phyloP scores from a whole-genome alignment of 2,113 vertebrate genomes.

The Trinectes maculatus region DNA sequence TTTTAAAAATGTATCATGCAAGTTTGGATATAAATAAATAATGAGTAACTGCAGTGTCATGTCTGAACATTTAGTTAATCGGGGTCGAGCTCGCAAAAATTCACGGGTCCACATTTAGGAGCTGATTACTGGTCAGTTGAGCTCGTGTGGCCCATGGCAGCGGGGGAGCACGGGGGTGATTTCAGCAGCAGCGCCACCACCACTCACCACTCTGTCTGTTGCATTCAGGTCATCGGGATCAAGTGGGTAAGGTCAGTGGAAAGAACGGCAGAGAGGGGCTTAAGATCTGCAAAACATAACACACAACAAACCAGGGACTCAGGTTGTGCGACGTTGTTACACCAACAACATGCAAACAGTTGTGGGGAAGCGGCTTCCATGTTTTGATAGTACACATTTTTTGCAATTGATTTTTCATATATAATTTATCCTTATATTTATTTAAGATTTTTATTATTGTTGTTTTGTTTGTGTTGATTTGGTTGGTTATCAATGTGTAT shows the following conservation, averaged over 20 bases:
- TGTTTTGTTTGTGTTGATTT: too few relatives aligned
- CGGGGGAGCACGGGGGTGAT: background rate
- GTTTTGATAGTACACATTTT: too few relatives aligned
- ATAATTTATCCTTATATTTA: too few relatives aligned
- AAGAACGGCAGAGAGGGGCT: conserved; percentile 53
- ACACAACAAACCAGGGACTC: conserved; percentile 32
- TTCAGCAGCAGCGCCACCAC: conserved; percentile 27
- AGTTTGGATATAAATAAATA: conserved; percentile 40
- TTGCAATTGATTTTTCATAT: too few relatives aligned
- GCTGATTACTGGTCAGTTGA: conserved; percentile 40
- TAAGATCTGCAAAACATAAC: conserved; percentile 49
- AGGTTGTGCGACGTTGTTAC: conserved; percentile 54
- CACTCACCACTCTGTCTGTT: conserved; percentile 19
- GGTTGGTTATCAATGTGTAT: too few relatives aligned
- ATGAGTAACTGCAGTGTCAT: conserved; percentile 30
- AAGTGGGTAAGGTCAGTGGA: conserved; percentile 69
- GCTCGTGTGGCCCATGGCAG: conserved; percentile 23
- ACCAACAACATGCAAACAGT: background rate
- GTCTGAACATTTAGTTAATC: conserved; percentile 36
- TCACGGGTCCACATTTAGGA: conserved; percentile 65
- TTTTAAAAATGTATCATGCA: conserved; percentile 32
- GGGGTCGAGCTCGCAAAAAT: conserved; percentile 29
- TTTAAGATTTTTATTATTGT: too few relatives aligned
- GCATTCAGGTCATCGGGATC: conserved; percentile 61
- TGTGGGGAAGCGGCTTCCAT: background rate